phyloP scores from a whole-genome alignment of 2,888 invertebrate genomes.

The Drosophila macrothrix region DNA sequence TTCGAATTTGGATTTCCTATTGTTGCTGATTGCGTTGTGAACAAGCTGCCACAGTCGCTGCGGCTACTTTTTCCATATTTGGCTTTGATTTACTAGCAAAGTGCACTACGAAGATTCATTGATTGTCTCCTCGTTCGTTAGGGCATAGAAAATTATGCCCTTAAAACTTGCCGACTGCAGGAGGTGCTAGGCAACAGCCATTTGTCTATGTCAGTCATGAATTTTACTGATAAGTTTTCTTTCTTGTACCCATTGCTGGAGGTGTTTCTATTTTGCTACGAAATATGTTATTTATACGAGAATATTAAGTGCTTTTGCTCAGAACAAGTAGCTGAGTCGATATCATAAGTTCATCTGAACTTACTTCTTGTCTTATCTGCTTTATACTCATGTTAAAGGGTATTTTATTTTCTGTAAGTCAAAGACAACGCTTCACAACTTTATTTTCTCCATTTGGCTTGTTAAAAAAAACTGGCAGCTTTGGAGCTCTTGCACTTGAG shows the following conservation, averaged over 20 bases:
- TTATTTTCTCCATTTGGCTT: constrained; percentile 2
- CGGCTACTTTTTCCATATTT: constrained; percentile 18
- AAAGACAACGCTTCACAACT: neutral
- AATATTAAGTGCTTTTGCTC: neutral
- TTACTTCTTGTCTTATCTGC: neutral
- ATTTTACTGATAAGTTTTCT: constrained; percentile 54
- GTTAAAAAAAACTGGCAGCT: neutral
- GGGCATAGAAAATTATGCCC: constrained; percentile 1
- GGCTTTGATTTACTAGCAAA: constrained; percentile 41
- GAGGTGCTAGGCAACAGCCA: constrained; percentile 40
- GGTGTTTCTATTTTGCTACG: too few species aligned
- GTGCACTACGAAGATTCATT: constrained; percentile 29
- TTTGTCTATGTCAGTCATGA: constrained; percentile 63
- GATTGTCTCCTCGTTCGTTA: constrained; percentile 15
- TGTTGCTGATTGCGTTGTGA: constrained; percentile 72
- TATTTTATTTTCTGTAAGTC: neutral
- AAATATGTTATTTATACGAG: neutral
- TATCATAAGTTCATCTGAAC: neutral
- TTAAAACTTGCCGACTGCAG: constrained; percentile 13
- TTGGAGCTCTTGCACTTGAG: constrained; percentile 48
- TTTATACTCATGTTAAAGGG: neutral
- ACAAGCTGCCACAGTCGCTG: constrained; percentile 31
- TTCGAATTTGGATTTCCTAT: constrained; percentile 59
- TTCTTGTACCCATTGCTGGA: neutral
- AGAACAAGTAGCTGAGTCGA: too few species aligned